Percentiles rank a stretch among this genome's conserved stretches.
phyloP scores from a whole-genome alignment of 2,888 invertebrate genomes.

The Halocaridina rubra region DNA sequence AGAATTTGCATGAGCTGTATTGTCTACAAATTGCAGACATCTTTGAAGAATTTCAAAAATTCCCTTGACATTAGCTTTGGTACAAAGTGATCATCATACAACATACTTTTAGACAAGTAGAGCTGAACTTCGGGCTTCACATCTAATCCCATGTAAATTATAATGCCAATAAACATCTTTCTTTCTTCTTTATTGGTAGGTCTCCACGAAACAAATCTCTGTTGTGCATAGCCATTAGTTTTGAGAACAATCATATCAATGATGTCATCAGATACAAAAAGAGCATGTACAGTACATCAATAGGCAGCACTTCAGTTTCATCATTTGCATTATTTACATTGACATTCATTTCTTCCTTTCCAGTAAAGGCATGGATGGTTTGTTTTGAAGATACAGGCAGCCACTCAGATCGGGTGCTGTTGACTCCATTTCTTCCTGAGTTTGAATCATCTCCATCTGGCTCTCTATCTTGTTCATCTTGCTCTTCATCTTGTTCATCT shows the following conservation, averaged over 20 bases:
- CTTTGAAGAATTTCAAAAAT: conserved; percentile 13
- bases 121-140: conserved; percentile 27
- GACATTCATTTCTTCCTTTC: conserved; percentile 33
- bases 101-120: conserved; percentile 36
- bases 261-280: conserved; percentile 32
- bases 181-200: conserved; percentile 21
- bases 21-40: conserved; percentile 37
- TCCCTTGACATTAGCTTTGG: conserved; percentile 31
- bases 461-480: not conserved
- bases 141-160: conserved; percentile 38
- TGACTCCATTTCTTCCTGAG: not conserved
- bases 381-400: conserved; percentile 10
- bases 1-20: not conserved
- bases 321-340: not conserved
- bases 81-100: conserved; percentile 44
- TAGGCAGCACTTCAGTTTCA: conserved; percentile 12
- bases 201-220: conserved; percentile 28
- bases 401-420: not conserved
- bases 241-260: conserved; percentile 17
- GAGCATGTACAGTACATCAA: conserved; percentile 20
- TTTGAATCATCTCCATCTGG: not conserved
- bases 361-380: conserved; percentile 11
- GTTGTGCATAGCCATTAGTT: conserved; percentile 36
- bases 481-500: conserved; percentile 22
- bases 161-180: conserved; percentile 12